A percentile compares a stretch with the other conserved stretches of the same genome.
Conservation (phyloP, 2,113 vertebrate genomes). For the Scortum barcoo region DNA sequence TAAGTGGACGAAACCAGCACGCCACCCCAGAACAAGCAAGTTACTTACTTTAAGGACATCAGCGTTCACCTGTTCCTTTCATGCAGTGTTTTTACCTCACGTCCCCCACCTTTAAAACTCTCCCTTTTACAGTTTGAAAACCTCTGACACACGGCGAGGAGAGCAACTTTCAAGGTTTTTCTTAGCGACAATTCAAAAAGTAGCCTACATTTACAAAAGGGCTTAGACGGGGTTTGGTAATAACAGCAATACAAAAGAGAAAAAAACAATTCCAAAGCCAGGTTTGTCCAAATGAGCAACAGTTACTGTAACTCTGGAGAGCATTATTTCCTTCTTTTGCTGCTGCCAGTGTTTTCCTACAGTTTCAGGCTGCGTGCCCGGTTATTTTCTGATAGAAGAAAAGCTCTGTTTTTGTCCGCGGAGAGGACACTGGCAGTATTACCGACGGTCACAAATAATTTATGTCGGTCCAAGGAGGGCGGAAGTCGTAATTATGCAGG, state of each 20-base stretch:
- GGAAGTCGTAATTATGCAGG: neutral
- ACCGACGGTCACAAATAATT: constrained; percentile 24
- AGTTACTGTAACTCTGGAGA: constrained; percentile 2
- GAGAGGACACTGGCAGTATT: constrained; percentile 2
- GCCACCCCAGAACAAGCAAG: neutral
- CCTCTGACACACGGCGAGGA: neutral
- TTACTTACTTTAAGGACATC: neutral
- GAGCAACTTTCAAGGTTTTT: neutral
- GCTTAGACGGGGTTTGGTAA: neutral
- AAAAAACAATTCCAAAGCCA: constrained; percentile 11
- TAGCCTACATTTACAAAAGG: neutral
- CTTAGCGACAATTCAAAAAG: neutral
- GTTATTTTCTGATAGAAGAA: constrained; percentile 24
- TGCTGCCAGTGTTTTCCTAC: constrained; percentile 2
- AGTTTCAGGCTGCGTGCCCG: constrained; percentile 4
- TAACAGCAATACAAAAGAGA: constrained; percentile 1
- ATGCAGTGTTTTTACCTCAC: too few relatives aligned
- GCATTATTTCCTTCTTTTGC: neutral
- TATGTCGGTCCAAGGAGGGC: constrained; percentile 19
- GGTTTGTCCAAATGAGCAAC: constrained; percentile 19
- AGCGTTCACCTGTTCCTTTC: neutral
- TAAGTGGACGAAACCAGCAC: neutral
- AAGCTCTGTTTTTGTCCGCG: neutral
- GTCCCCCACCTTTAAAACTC: neutral
- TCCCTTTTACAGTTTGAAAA: neutral